These are phyloP conservation scores for Perodicticus potto DNA, from an alignment of 2,797 vertebrate genomes.

Conservation along the genomic window DNA sequence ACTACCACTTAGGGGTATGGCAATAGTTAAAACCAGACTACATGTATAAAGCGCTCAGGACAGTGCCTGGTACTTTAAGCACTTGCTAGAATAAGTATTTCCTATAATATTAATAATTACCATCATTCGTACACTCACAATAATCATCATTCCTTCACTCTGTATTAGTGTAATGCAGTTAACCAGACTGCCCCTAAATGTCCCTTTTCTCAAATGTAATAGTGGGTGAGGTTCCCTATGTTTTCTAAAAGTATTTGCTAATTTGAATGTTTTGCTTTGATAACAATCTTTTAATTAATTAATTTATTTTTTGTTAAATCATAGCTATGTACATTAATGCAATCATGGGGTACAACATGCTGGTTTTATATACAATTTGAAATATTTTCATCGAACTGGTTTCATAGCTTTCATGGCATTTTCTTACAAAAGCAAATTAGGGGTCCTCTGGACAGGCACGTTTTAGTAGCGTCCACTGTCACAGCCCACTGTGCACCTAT, in stretches of 20 bases:
- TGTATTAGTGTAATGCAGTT: background rate
- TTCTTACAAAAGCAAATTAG: no score
- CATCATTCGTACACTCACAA: background rate
- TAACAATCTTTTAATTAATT: background rate
- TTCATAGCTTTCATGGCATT: no score
- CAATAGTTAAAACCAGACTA: background rate
- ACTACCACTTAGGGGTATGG: no score
- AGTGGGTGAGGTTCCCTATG: background rate
- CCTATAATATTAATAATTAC: no score
- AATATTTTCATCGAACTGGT: no score
- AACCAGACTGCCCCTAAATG: background rate
- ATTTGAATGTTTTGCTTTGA: background rate
- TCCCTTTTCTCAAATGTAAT: background rate
- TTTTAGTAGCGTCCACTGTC: background rate
- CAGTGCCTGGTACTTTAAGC: background rate
- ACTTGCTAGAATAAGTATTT: background rate
- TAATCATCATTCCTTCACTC: background rate
- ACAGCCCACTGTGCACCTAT: background rate
- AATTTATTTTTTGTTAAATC: no score
- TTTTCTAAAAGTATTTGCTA: background rate
- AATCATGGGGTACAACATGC: no score
- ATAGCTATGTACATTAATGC: no score
- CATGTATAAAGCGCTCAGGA: background rate
- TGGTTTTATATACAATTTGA: no score
- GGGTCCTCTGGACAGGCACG: no score